phyloP scores from a whole-genome alignment of 2,888 invertebrate species.

The Lepetodrilus schrolli region DNA sequence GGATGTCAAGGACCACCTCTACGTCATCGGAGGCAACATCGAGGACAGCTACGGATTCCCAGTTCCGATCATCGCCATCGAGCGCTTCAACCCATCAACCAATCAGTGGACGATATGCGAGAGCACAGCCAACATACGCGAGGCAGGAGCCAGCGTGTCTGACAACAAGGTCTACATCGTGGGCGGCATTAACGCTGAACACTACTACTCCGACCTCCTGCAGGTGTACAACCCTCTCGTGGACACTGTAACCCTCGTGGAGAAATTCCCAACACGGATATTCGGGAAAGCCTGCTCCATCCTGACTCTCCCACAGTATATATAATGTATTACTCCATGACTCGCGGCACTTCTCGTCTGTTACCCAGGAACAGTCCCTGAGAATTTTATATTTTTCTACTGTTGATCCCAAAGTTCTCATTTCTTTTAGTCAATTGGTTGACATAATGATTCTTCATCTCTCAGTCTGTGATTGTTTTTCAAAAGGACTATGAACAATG shows the following conservation, averaged over 20 bases:
- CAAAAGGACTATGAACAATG: too few species aligned
- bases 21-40: conserved; percentile 71
- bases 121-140: conserved; percentile 68
- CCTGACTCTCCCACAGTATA: conserved; percentile 67
- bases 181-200: conserved; percentile 73
- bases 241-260: conserved; percentile 63
- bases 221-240: conserved; percentile 64
- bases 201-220: conserved; percentile 70
- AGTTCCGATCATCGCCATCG: conserved; percentile 70
- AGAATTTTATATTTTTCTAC: too few species aligned
- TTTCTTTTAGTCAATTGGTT: too few species aligned
- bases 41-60: conserved; percentile 73
- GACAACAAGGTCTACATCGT: conserved; percentile 69
- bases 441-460: too few species aligned
- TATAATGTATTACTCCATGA: too few species aligned
- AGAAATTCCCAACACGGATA: conserved; percentile 69
- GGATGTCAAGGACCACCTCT: conserved; percentile 58
- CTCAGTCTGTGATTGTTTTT: too few species aligned
- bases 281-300: conserved; percentile 72
- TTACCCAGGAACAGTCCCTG: too few species aligned
- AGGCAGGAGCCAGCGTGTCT: conserved; percentile 69
- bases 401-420: too few species aligned
- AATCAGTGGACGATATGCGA: conserved; percentile 71
- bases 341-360: too few species aligned
- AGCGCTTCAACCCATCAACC: conserved; percentile 58